phyloP scores from a whole-genome alignment of 1,140 invertebrate genomes.

The fruit fly (Drosophila melanogaster) region Release_6_plus_ISO1_MT NT_037436.4:12409001-12409500 shows the following conservation, averaged over 20 bases:
- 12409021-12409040: too few species aligned
- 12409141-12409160: too few species aligned
- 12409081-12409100: too few species aligned
- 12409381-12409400: conserved; percentile 57
- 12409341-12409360: conserved; percentile 48
- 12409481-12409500: conserved; percentile 49
- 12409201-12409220: neutral
- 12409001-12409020: conserved; percentile 1
- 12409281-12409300: conserved; percentile 52
- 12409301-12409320: conserved; percentile 46
- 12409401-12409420: conserved; percentile 74
- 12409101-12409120: too few species aligned
- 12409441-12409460: conserved; percentile 36
- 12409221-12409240: neutral
- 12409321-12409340: conserved; percentile 51
- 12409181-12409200: too few species aligned
- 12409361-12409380: conserved; percentile 43
- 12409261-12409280: conserved; percentile 6
- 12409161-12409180: too few species aligned
- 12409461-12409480: conserved; percentile 25
- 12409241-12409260: neutral
- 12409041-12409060: too few species aligned
- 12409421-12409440: conserved; percentile 17
- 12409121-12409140: too few species aligned
- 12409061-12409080: too few species aligned